These are phyloP conservation scores for Holcopasites calliopsidis DNA, from an alignment of 1,140 invertebrate genomes.

Conservation along the genomic window DNA sequence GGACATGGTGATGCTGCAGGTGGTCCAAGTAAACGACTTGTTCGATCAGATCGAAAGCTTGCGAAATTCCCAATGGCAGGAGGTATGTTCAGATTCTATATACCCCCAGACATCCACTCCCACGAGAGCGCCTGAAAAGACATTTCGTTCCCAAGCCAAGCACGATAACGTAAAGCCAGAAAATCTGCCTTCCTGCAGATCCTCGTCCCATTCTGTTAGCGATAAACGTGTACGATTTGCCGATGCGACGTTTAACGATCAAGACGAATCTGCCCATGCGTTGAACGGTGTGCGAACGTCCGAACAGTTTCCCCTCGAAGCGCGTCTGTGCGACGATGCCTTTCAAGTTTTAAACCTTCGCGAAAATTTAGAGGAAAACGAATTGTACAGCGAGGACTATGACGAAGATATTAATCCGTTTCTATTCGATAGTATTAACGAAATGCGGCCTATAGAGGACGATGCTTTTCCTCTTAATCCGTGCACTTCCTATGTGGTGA, in stretches of 20 bases:
- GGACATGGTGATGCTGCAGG: constrained; percentile 97
- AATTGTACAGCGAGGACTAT: no score
- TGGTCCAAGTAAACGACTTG: constrained; percentile 88
- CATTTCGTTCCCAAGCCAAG: background rate
- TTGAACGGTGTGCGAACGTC: background rate
- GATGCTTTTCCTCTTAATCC: background rate
- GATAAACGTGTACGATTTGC: constrained; percentile 22
- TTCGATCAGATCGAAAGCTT: constrained; percentile 88
- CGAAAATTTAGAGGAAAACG: background rate
- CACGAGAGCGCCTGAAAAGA: background rate
- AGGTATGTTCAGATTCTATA: constrained; percentile 69
- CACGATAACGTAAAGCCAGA: background rate
- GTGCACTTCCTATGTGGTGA: background rate
- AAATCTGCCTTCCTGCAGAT: background rate
- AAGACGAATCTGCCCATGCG: background rate
- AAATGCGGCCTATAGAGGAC: background rate
- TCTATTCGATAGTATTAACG: background rate
- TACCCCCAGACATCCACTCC: background rate
- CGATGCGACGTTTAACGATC: background rate
- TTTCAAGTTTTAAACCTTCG: background rate
- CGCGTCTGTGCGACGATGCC: constrained; percentile 19
- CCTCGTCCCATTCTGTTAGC: background rate
- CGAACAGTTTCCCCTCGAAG: background rate
- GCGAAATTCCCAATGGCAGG: constrained; percentile 87
- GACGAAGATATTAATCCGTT: background rate